phyloP scores from a whole-genome alignment of 2,113 vertebrate genomes.

The Noturus placidus region DNA sequence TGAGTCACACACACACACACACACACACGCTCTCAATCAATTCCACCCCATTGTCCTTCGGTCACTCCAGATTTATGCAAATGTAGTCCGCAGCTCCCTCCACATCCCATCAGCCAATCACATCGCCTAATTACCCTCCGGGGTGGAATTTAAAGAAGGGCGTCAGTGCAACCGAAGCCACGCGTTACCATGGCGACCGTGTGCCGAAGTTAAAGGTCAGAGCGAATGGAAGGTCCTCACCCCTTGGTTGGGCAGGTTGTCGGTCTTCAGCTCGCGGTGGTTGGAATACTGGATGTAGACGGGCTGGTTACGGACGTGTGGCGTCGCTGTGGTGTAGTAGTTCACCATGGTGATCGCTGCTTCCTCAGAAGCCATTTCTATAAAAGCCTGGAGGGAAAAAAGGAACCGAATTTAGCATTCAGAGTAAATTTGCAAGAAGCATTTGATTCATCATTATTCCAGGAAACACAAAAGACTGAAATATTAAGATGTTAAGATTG shows the following conservation, averaged over 20 bases:
- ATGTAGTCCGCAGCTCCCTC: neutral
- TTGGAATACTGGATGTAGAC: slow-evolving; percentile 84
- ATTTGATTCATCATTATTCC: neutral
- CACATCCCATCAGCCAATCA: slow-evolving; percentile 13
- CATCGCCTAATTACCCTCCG: neutral
- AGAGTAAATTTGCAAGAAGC: neutral
- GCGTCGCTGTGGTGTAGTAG: slow-evolving; percentile 71
- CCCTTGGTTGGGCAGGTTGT: slow-evolving; percentile 73
- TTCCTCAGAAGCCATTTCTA: slow-evolving; percentile 88
- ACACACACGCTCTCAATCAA: neutral
- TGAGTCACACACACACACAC: neutral
- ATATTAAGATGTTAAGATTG: neutral
- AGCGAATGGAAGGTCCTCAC: slow-evolving; percentile 69
- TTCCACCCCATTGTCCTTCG: slow-evolving; percentile 13
- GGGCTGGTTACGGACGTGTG: slow-evolving; percentile 74
- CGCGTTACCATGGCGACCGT: slow-evolving; percentile 5
- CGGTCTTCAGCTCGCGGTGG: slow-evolving; percentile 79
- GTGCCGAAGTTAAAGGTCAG: neutral
- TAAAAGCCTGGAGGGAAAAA: slow-evolving; percentile 74
- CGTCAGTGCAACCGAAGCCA: neutral
- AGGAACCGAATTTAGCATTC: neutral
- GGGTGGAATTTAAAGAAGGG: slow-evolving; percentile 1
- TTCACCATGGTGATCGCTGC: slow-evolving; percentile 79
- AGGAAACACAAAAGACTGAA: neutral
- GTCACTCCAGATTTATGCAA: slow-evolving; percentile 29